A percentile compares a stretch with the other conserved stretches of the same genome.
Conservation (phyloP, 2,797 vertebrate species). For the Sebastes trivittatus region DNA sequence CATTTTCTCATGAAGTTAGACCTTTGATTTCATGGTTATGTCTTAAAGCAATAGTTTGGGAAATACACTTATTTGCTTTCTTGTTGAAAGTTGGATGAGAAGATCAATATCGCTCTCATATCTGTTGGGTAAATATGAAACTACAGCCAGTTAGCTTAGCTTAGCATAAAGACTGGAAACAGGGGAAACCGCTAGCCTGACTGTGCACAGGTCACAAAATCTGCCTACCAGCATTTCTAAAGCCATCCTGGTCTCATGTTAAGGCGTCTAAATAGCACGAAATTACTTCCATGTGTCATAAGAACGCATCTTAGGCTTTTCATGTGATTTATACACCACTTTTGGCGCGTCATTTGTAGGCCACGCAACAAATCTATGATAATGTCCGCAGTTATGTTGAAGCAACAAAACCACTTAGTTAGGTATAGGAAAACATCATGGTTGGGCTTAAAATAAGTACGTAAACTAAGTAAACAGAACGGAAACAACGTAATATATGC, state of each 20-base stretch:
- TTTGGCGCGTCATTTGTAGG: no score
- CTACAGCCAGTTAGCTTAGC: neutral
- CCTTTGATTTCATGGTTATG: neutral
- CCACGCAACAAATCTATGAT: no score
- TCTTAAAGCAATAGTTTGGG: neutral
- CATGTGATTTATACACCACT: no score
- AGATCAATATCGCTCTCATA: neutral
- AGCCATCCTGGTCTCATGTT: no score
- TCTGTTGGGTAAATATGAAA: neutral
- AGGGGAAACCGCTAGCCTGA: neutral
- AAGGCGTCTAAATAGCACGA: no score
- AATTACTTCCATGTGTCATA: neutral
- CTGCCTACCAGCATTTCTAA: no score
- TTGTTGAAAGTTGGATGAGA: neutral
- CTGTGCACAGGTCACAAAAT: neutral
- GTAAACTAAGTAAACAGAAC: no score
- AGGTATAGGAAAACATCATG: neutral
- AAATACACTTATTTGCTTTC: slow-evolving; percentile 3
- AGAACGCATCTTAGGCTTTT: neutral
- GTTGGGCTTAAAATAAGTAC: neutral
- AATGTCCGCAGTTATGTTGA: no score
- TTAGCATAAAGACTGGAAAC: neutral
- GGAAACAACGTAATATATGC: no score
- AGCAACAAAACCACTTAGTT: no score
- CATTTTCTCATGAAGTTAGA: slow-evolving; percentile 32